Base-by-base conservation (phyloP, 2,888 invertebrate species). In the Auanema freiburgensis region DNA sequence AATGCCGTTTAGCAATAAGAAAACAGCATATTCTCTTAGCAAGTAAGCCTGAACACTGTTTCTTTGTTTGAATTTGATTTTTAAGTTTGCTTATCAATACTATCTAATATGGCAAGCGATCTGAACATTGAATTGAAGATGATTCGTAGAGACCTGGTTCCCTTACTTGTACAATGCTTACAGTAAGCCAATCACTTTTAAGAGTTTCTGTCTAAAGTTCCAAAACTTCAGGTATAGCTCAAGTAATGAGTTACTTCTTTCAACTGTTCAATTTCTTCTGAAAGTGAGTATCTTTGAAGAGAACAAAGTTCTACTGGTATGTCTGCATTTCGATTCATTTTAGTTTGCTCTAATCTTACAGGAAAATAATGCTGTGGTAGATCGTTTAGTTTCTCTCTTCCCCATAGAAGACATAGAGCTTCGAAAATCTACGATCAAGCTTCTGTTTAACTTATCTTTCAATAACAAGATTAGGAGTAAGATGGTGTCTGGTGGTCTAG, bases 91-190 rank as follows among this genome's bases (percentile, higher is more conserved):
- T 92, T 92, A 84, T 93, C 94, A 85, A 88, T 98, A 83, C 87
- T 98, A 59, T 87, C 96, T 56, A 97, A 98, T 85, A 91, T 98
- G 85, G 92, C 96, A 3, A 94, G 95, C 85, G 96, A 95, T 87
- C 89, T 92, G 10, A 91, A 91, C 84, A 91, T 96, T 2, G 97
- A 97, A 85, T 91, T 93, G 85, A 98, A 98, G 87, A 97, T 98
- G 92, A 90, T 92, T n/a, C 61, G 73, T 8, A 49, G 94, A 85
- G 92, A 81, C 21, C 74, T 86, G 8, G 79, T 86, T 2, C 69
- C 75, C 16, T 80, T 86, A 76, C 68, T 83, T 18, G 60, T 92
- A 53, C 91, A 91, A 81, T 90, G 92, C 11, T 88, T 98, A 84
- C 93, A 94, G 79, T 88, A 96, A 49, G 44, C n/a, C n/a, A n/a